Base-by-base conservation (phyloP, 2,888 invertebrate species). In the Pomacea canaliculata region DNA sequence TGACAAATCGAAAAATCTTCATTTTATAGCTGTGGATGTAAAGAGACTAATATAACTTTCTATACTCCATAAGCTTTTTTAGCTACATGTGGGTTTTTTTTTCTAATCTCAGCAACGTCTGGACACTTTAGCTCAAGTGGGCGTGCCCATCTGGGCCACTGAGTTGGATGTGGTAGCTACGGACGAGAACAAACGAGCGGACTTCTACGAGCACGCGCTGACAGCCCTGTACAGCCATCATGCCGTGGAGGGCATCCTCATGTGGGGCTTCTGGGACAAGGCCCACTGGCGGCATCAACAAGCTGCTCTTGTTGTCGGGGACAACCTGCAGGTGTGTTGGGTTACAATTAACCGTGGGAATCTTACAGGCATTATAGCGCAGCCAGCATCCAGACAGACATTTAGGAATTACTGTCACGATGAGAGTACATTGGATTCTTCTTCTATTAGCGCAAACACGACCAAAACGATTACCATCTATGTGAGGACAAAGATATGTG, bases 121-220 rank as follows among this genome's bases (percentile, higher is more conserved):
- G 16, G 79, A 81, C 51, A 74, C 73, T 16, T 75, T 81, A 23
- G 77, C 81, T 7, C 49, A 73, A 19, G 76, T 79, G 7, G 80
- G 80, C 0, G 71, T 80, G 10, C 81, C 81, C 10, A 49, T 81
- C 19, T 81, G 78, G 80, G 70, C 80, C 16, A 81, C 81, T 3
- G 81, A 81, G 62, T 49, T 81, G 51, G 76, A 78, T 1, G 19
- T 80, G 37, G 62, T 56, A 48, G 70, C 76, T 46, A 13, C 67
- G 10, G 76, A 81, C 73, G 81, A 80, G 71, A 77, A 78, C 70
- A 48, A 46, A 23, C 70, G 76, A n/a, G 76, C 76, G 7, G 76
- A 76, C 51, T 76, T 70, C 62, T 60, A 67, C 23, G 76, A 76
- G 56, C 37, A 70, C 48, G 76, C 71, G 16, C n/a, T 71, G 56